A percentile compares a stretch with the other conserved stretches of the same genome.
These are phyloP conservation scores for Ernsta delagoae DNA, from an alignment of 2,888 invertebrate species.

Conservation along the genomic window DNA sequence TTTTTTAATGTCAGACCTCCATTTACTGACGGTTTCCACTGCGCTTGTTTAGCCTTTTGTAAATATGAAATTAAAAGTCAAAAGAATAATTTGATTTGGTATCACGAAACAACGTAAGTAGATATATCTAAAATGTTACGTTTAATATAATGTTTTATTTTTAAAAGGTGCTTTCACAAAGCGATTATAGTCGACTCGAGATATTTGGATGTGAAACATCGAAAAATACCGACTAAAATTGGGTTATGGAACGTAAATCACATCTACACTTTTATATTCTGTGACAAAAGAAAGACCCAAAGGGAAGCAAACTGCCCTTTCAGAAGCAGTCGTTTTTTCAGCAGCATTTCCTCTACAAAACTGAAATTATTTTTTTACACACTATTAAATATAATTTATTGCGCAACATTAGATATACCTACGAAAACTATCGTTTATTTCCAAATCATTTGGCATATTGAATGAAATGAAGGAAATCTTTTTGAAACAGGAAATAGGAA, in stretches of 20 bases:
- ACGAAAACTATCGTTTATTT: constrained; percentile 29
- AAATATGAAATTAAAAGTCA: not conserved
- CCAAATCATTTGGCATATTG: constrained; percentile 29
- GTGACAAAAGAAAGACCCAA: too few relatives aligned
- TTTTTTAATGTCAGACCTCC: constrained; percentile 26
- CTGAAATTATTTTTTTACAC: constrained; percentile 13
- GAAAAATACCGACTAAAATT: too few relatives aligned
- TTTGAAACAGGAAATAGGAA: constrained; percentile 1
- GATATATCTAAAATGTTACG: too few relatives aligned
- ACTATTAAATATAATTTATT: constrained; percentile 30
- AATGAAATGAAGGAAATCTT: constrained; percentile 22
- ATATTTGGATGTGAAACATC: too few relatives aligned
- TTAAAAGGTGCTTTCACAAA: too few relatives aligned
- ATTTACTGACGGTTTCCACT: constrained; percentile 13
- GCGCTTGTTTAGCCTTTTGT: constrained; percentile 8
- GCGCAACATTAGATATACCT: constrained; percentile 9
- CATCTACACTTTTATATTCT: too few relatives aligned
- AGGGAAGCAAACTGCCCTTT: too few relatives aligned
- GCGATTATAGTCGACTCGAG: too few relatives aligned
- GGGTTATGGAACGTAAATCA: too few relatives aligned
- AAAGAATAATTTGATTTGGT: not conserved
- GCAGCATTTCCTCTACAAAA: not conserved
- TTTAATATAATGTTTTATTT: too few relatives aligned
- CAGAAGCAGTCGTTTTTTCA: too few relatives aligned
- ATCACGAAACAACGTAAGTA: too few relatives aligned